phyloP scores from a whole-genome alignment of 2,797 vertebrate species.

The Pantherophis alleghaniensis region DNA sequence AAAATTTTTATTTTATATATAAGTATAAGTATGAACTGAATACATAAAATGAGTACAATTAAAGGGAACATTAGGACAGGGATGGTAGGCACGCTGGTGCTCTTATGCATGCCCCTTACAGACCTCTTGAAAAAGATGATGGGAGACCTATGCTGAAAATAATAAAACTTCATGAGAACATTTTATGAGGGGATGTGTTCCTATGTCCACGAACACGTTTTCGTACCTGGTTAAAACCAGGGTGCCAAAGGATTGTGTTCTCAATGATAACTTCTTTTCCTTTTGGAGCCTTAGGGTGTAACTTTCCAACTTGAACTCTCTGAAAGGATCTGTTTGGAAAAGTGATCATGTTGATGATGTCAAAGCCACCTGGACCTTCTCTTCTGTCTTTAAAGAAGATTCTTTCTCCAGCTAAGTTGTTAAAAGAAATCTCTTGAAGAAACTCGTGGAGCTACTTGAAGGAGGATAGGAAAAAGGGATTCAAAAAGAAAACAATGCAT shows the following conservation, averaged over 20 bases:
- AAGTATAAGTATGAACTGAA: no score
- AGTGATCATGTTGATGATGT: no score
- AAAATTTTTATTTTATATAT: no score
- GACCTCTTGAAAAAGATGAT: no score
- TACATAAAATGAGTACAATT: no score
- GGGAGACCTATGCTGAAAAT: background rate
- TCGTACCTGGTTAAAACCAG: background rate
- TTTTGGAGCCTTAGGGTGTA: background rate
- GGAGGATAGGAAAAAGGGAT: background rate
- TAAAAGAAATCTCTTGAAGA: background rate
- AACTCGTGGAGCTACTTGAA: background rate
- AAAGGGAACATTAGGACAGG: no score
- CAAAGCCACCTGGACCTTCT: no score
- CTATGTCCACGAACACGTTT: rapidly evolving
- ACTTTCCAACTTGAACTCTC: background rate
- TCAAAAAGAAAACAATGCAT: background rate
- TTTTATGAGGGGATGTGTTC: background rate
- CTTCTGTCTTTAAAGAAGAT: no score
- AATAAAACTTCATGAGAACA: background rate
- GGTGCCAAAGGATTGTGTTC: background rate
- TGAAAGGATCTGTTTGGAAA: no score
- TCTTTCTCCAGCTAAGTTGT: background rate
- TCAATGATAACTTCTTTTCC: background rate
- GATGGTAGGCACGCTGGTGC: no score
- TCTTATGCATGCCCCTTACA: no score